Evolutionary conservation across 2,113 vertebrate genomes (phyloP), one percentile per base, ranked within the genome.

Genomic region (Tenebrosternarchus preto): DNA sequence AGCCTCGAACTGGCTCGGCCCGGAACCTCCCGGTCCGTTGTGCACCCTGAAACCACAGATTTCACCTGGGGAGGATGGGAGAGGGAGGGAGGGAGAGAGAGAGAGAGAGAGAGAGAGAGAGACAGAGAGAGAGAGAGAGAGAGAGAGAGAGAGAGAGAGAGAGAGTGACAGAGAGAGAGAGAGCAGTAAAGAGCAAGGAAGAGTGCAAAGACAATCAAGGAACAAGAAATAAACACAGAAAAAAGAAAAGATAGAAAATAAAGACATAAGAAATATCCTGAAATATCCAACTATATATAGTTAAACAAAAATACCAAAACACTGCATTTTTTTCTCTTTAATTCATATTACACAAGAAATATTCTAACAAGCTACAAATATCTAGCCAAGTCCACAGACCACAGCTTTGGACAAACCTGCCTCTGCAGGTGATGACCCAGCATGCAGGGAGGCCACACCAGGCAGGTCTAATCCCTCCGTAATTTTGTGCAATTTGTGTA

Each of bases 11-110:
- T 97, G 97, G 50, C 96, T 95, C 0, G 95, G 94, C 1, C 96
- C 91, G 0, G 96, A 96, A 31, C 93, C 92, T 0, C 90, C 86
- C 22, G 92, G 91, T 6, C 93, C 93, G 1, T 92, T 94, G 67
- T 98, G 97, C 50, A 99, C 95, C 87, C 95, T 93, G 90, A 99
- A 99, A 74, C 97, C 97, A 84, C 98, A 99, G 83, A 99, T 98
- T 91, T 99, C 98, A 73, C 98, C 98, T 99, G 85, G 71, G 60
- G 63, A 22, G 46, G 15, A 55, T 15, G 36, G n/a, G 70, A 66
- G 33, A 25, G 12, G 57, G 22, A 43, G 59, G 17, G n/a, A 1
- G 15, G 3, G 36, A 22, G 70, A 69, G 39, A 29, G 12, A 61
- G n/a, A 39, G 68, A n/a, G 27, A 2, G 11, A 72, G 24, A 61